These are phyloP conservation scores for Selene dorsalis DNA, from an alignment of 2,797 vertebrate species.

Conservation along the genomic window DNA sequence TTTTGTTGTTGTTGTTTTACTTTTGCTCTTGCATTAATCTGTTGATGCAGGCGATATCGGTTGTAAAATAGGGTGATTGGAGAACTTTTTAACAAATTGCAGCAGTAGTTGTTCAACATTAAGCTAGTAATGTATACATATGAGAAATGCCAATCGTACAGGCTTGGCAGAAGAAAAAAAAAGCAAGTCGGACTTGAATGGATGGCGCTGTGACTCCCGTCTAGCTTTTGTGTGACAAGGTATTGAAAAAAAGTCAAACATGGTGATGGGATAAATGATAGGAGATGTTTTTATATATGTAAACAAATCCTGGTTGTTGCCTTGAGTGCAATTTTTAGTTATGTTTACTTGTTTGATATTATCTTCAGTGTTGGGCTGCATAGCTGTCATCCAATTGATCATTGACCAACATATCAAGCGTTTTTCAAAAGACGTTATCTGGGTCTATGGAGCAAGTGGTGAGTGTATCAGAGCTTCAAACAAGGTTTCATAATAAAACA, in stretches of 20 bases:
- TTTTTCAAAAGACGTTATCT: conserved; percentile 66
- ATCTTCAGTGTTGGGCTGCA: conserved; percentile 83
- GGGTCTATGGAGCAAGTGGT: conserved; percentile 47
- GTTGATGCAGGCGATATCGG: conserved; percentile 57
- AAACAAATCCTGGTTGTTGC: conserved; percentile 79
- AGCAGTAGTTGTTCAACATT: conserved; percentile 71
- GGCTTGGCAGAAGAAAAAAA: conserved; percentile 36
- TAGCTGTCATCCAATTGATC: conserved; percentile 73
- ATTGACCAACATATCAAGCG: conserved; percentile 79
- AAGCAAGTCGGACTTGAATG: conserved; percentile 57
- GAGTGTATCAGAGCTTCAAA: conserved; percentile 66
- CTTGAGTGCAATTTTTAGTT: conserved; percentile 81
- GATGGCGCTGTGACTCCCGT: conserved; percentile 28
- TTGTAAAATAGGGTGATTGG: conserved; percentile 64
- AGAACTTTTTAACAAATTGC: conserved; percentile 65
- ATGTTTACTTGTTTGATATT: conserved; percentile 80
- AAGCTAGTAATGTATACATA: conserved; percentile 71
- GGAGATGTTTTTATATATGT: conserved; percentile 71
- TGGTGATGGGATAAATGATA: conserved; percentile 68
- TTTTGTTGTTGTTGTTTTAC: conserved; percentile 18
- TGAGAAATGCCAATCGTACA: conserved; percentile 73
- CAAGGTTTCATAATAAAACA: conserved; percentile 77
- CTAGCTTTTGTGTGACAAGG: conserved; percentile 56
- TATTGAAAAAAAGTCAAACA: conserved; percentile 61
- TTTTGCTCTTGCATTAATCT: conserved; percentile 65